Evolutionary conservation across 1,140 invertebrate genomes (phyloP), one percentile per base, ranked within the genome.

Genomic region (Drosophila tristis): DNA sequence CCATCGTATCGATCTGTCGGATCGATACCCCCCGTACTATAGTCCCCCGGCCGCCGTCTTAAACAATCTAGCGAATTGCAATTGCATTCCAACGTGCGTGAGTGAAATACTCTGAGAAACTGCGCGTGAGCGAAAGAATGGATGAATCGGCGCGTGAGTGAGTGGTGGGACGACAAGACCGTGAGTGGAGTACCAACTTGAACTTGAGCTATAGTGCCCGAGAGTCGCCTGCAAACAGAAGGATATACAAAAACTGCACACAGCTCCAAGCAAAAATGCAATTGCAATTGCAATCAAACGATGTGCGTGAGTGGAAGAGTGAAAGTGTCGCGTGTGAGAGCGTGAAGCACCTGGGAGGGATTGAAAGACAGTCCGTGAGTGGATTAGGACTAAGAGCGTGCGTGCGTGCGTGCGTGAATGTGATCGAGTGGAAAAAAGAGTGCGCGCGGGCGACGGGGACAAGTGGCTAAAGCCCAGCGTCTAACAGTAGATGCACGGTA

Each of bases 121-220:
- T 47, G 23, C n/a, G 35, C 48, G 47, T 42, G 31, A 23, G 45
- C 20, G 13, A 48, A 39, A 20, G 56, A 58, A n/a, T 54, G 20
- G 23, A 26, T 8, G 35, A 55, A 55, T n/a, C 20, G 20, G 16
- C 11, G 35, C 16, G 29, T n/a, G 13, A 45, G 42, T 44, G 26
- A 9, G 43, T 7, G 26, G 6, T 13, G 39, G 31, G 51, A 54
- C 7, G 31, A 54, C 5, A 16, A 11, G 29, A 13, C 2, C 9
- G 51, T 20, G 15, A 54, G 35, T 39, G 31, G 2, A 31, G 31
- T 31, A 31, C 31, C 31, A 3, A 20, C 20, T 20, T 9, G 8
- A 31, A 9, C 31, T 9, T 9, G 7, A 31, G 31, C 31, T 31
- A 31, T 8, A 31, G 31, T 31, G 31, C 31, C 31, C 8, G 31